Evolutionary conservation across 2,797 vertebrate species (phyloP).

Genomic region (Aldrovandia affinis): DNA sequence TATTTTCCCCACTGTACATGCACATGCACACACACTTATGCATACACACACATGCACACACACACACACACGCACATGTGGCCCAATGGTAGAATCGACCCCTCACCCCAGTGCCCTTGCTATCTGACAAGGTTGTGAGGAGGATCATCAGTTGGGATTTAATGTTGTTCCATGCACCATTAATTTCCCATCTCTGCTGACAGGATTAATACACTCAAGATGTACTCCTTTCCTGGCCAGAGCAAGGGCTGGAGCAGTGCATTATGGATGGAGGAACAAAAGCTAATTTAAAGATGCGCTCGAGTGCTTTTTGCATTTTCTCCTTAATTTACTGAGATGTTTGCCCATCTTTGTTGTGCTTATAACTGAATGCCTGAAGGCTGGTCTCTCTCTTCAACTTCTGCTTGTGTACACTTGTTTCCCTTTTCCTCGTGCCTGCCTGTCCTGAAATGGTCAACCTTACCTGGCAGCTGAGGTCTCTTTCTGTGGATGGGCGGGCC

Average conservation of each 20-base stretch:
- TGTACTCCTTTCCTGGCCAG: constrained; percentile 42
- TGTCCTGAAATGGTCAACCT: not conserved
- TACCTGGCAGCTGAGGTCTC: not conserved
- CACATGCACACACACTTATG: not conserved
- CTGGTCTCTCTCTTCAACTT: not conserved
- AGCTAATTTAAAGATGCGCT: not conserved
- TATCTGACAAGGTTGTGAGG: constrained; percentile 51
- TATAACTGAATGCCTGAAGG: not conserved
- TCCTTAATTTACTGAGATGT: not conserved
- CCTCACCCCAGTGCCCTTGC: constrained; percentile 43
- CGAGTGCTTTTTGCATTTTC: not conserved
- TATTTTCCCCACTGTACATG: too few species aligned
- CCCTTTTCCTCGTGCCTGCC: not conserved
- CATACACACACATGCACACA: not conserved
- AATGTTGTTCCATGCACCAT: constrained; percentile 62
- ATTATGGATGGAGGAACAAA: constrained; percentile 12
- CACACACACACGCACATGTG: not conserved
- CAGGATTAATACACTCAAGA: constrained; percentile 56
- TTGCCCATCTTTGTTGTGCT: not conserved
- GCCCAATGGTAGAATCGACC: not conserved
- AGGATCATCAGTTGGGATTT: constrained; percentile 53
- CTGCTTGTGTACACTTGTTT: not conserved
- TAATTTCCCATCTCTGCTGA: constrained; percentile 59
- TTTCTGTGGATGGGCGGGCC: not conserved
- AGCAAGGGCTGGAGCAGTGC: constrained; percentile 38